Conservation (phyloP, 23 tunicate species). For the Oikopleura vanhoeffeni region DNA sequence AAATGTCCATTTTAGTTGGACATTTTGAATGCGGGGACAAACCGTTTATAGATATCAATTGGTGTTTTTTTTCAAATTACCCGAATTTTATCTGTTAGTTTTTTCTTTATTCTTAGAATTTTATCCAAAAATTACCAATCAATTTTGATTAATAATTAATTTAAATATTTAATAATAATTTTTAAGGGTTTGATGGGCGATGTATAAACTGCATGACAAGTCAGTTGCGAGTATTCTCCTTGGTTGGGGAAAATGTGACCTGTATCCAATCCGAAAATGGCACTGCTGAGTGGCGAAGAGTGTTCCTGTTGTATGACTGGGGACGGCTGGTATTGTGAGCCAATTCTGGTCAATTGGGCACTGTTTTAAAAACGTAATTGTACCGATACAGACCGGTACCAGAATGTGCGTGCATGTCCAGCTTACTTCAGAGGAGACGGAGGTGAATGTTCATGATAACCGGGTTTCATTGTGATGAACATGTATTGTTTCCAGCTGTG, state of each 20-base stretch:
- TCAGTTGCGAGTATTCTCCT: constrained; percentile 18
- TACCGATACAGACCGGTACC: neutral
- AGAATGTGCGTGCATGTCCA: neutral
- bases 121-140: too few species aligned
- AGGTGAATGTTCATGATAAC: neutral
- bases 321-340: neutral
- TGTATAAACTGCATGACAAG: neutral
- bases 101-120: too few species aligned
- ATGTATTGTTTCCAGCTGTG: neutral
- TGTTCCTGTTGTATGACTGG: neutral
- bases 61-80: too few species aligned
- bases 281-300: neutral
- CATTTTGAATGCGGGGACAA: too few species aligned
- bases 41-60: too few species aligned
- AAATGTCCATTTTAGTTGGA: too few species aligned
- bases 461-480: neutral
- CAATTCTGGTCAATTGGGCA: neutral
- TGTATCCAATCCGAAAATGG: constrained; percentile 16
- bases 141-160: too few species aligned
- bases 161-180: too few species aligned
- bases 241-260: constrained; percentile 25
- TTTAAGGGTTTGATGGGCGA: neutral
- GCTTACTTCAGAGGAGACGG: neutral
- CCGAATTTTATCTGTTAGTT: too few species aligned
- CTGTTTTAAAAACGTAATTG: neutral